Evolutionary conservation across 2,113 vertebrate genomes (phyloP).

Genomic region (Sclerurus mexicanus): DNA sequence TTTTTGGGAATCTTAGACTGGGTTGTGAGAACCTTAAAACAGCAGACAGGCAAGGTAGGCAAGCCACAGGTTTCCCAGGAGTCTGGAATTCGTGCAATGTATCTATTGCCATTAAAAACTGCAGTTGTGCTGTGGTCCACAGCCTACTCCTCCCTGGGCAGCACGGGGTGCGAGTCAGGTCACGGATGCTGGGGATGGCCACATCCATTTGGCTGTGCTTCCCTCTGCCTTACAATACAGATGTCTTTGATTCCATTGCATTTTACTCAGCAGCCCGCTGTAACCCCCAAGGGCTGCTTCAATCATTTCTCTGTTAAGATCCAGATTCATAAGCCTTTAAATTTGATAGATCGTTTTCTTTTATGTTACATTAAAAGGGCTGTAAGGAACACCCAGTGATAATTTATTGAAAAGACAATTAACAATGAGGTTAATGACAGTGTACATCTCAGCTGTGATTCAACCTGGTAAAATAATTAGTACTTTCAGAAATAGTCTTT

Average conservation of each 20-base stretch:
- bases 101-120: not conserved
- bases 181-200: rapidly evolving
- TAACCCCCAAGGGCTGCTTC: not conserved
- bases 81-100: not conserved
- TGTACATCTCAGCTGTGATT: not conserved
- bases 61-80: not conserved
- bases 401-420: conserved; percentile 37
- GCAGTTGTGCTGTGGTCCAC: not conserved
- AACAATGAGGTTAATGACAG: conserved; percentile 23
- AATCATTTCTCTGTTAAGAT: not conserved
- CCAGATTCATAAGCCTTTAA: not conserved
- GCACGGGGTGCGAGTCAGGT: too few species aligned
- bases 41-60: rapidly evolving
- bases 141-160: not conserved
- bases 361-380: conserved; percentile 1
- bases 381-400: conserved; percentile 7
- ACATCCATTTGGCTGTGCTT: rapidly evolving
- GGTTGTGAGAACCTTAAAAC: not conserved
- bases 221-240: not conserved
- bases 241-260: not conserved
- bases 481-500: not conserved
- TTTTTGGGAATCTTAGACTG: not conserved
- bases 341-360: conserved; percentile 29
- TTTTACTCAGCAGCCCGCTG: not conserved
- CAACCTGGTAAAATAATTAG: conserved; percentile 8